Evolutionary conservation across 1,140 invertebrate species (phyloP).

Genomic region (Bombus ignitus): DNA sequence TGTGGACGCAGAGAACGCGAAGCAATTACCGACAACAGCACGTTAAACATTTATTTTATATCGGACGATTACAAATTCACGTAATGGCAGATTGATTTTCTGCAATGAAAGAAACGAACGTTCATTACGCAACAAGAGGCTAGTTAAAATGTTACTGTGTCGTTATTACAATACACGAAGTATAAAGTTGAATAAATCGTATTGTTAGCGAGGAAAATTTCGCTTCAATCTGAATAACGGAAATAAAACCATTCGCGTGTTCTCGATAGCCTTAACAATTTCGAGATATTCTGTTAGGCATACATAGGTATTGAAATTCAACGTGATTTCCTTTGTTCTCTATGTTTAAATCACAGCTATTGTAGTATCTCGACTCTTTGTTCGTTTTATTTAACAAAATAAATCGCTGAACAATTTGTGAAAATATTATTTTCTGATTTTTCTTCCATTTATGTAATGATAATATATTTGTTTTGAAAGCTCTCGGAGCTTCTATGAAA

Average conservation of each 20-base stretch:
- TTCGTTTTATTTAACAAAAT: too few species aligned
- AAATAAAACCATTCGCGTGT: background rate
- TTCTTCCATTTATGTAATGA: too few species aligned
- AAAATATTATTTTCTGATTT: too few species aligned
- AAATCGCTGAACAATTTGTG: too few species aligned
- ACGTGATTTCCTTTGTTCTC: too few species aligned
- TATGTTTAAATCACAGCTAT: too few species aligned
- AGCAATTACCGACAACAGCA: background rate
- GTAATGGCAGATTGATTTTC: background rate
- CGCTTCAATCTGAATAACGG: background rate
- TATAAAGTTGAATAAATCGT: background rate
- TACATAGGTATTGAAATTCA: too few species aligned
- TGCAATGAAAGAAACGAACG: background rate
- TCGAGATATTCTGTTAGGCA: background rate
- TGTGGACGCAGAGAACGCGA: background rate
- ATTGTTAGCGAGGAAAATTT: background rate
- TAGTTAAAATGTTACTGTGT: background rate
- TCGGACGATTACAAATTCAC: background rate
- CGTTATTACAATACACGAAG: background rate
- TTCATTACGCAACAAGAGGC: background rate
- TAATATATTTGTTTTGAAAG: too few species aligned
- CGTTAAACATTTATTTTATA: constrained; percentile 10
- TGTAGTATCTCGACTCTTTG: too few species aligned
- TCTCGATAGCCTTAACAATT: background rate
- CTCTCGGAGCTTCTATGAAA: too few species aligned